Base-by-base conservation (phyloP, 2,113 vertebrate genomes). In the Platysteira castanea region DNA sequence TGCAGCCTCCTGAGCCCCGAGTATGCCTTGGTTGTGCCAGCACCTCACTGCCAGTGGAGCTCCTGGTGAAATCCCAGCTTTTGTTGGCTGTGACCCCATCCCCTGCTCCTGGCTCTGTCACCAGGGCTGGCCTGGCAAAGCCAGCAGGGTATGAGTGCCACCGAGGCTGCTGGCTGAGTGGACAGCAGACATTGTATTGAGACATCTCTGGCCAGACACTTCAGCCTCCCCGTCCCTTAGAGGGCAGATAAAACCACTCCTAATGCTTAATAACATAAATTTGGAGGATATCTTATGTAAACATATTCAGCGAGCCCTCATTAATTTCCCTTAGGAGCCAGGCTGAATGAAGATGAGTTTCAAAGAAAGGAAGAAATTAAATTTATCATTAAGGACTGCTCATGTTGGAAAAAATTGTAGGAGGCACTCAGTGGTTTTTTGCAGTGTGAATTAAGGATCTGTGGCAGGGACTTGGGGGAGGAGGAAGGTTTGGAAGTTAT, bases 241-340 rank as follows among this genome's bases (percentile, higher is more conserved):
- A 78, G 84, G 77, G 69, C 74, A 85, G 77, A 89, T 93, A 65
- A 91, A 95, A 95, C 15, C 50, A 35, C 89, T 94, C 61, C 77
- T 95, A 92, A 93, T 75, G 65, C 69, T 91, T 90, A 84, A 91
- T 71, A 92, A 84, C n/a, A 19, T 82, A 92, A 91, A 93, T 95
- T 84, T 84, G 85, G 69, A 95, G 83, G 57, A 81, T 61, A 54
- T 85, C 85, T 96, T 96, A 93, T 67, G 84, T 96, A 96, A 96
- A 96, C 89, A 69, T 87, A 91, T 85, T 95, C 89, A 89, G 53
- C 17, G 63, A 89, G 61, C 60, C 4, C 50, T 96, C 74, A 73
- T 93, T 95, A 90, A 96, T 96, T 94, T 95, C 96, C 94, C 91
- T 49, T n/a, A 84, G 90, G 95, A 96, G 79, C 47, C 71, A 86